Evolutionary conservation across 2,797 vertebrate genomes (phyloP), one percentile per base, ranked within the genome.

Genomic region (Sebastes nivosus): DNA sequence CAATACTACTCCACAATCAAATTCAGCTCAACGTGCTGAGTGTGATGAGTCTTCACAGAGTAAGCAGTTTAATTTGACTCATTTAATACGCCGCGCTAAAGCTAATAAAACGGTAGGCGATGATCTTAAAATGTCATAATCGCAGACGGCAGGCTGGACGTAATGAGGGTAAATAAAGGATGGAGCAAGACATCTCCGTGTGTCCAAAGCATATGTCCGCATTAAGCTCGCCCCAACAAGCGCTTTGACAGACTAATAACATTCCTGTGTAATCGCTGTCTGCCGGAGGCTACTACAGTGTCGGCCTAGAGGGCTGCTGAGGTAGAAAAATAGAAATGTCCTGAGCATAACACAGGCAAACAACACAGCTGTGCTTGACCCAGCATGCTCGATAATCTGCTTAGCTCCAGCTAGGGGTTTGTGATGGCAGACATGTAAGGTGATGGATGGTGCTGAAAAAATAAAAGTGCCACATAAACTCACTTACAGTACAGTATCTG

Each of bases 121-220:
- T 14, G n/a, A 71, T 72, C 34, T 75, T 59, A 72, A 84, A 75
- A 52, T 77, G 50, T 72, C n/a, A 77, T 59, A n/a, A 77, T 80
- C 54, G 16, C 84, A 81, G 82, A 79, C 29, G 50, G 75, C 60
- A 65, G 36, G n/a, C 46, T 57, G 79, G 72, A 85, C 75, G 69
- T 79, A 72, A 81, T 64, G 73, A 30, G 70, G 58, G 79, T 86
- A 82, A 90, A 86, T 77, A 89, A 82, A 87, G 67, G 10, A 87
- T 83, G 86, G 86, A 68, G 81, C 59, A 77, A 75, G 86, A 84
- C 81, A 67, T 74, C 61, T 71, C 84, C 87, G 76, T 75, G 81
- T 81, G 85, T 84, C 61, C 42, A 3, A 14, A 82, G 38, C 87
- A 79, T 85, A 82, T 87, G 81, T 11, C 60, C 55, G 57, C 34